These are phyloP conservation scores for Drosophila subsilvestris DNA, from an alignment of 2,888 invertebrate species.

Conservation along the genomic window DNA sequence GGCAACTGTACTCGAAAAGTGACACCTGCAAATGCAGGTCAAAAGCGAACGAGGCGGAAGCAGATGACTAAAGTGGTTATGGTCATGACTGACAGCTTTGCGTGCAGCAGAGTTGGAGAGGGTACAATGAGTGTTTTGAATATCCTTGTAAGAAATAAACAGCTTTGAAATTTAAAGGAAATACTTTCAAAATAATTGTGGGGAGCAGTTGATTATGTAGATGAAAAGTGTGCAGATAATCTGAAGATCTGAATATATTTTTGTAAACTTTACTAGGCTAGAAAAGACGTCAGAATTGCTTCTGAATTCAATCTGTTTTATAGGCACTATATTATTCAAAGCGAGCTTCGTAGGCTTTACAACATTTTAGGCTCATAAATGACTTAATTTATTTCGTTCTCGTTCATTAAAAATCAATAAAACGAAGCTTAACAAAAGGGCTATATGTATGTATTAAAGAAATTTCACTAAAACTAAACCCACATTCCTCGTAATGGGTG, in stretches of 20 bases:
- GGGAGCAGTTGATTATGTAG: not conserved
- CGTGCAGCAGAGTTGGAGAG: slow-evolving; percentile 17
- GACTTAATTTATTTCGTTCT: not conserved
- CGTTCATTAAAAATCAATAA: not conserved
- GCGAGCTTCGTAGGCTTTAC: not conserved
- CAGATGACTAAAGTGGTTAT: slow-evolving; percentile 23
- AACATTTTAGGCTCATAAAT: not conserved
- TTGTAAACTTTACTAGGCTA: not conserved
- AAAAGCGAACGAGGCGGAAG: slow-evolving; percentile 29
- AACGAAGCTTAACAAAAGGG: not conserved
- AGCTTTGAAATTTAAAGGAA: not conserved
- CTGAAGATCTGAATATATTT: not conserved
- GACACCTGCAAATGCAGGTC: slow-evolving; percentile 65
- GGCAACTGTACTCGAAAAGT: slow-evolving; percentile 69
- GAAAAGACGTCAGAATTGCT: not conserved
- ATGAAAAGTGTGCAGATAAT: too few species aligned
- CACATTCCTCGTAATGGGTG: too few species aligned
- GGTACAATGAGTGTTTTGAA: not conserved
- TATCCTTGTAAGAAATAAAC: slow-evolving; percentile 16
- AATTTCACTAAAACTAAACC: too few species aligned
- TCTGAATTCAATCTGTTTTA: not conserved
- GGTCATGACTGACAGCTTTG: slow-evolving; percentile 35
- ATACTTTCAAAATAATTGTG: not conserved
- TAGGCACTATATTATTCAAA: not conserved
- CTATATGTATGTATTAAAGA: too few species aligned